Percentiles rank a stretch among this genome's conserved stretches.
Conservation (phyloP, 2,113 vertebrate genomes). For the Fukomys damarensis region DNA sequence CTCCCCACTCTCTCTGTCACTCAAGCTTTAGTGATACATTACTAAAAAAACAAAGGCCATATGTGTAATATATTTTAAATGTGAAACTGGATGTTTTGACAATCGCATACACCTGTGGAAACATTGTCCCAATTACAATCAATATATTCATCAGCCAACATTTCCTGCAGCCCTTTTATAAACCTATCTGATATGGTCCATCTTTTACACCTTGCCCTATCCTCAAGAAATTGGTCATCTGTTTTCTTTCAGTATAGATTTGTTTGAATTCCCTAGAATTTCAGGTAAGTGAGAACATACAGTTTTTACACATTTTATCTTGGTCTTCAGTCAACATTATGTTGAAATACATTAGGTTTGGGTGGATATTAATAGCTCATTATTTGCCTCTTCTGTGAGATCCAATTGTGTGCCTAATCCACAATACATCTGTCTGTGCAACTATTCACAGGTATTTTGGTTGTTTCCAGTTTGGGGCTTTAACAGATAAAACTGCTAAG, state of each 20-base stretch:
- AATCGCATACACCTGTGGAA: not conserved
- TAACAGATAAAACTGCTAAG: not conserved
- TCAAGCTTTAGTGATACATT: not conserved
- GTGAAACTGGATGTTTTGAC: not conserved
- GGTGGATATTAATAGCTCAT: not conserved
- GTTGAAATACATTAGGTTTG: not conserved
- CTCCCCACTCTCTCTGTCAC: not conserved
- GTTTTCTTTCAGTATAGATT: not conserved
- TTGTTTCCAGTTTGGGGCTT: not conserved
- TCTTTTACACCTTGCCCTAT: not conserved
- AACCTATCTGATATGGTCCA: not conserved
- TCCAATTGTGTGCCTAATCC: not conserved
- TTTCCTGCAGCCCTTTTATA: not conserved
- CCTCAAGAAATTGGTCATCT: not conserved
- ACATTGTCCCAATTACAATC: not conserved
- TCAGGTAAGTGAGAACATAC: not conserved
- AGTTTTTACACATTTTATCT: not conserved
- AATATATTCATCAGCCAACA: not conserved
- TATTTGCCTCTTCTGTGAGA: not conserved
- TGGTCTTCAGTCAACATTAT: not conserved
- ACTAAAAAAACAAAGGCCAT: conserved; percentile 6
- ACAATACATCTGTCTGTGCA: not conserved
- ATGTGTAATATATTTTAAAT: not conserved
- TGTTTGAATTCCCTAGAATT: not conserved
- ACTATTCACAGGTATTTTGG: not conserved